phyloP scores from a whole-genome alignment of 2,888 invertebrate genomes.

The Cheilosia vulpina region DNA sequence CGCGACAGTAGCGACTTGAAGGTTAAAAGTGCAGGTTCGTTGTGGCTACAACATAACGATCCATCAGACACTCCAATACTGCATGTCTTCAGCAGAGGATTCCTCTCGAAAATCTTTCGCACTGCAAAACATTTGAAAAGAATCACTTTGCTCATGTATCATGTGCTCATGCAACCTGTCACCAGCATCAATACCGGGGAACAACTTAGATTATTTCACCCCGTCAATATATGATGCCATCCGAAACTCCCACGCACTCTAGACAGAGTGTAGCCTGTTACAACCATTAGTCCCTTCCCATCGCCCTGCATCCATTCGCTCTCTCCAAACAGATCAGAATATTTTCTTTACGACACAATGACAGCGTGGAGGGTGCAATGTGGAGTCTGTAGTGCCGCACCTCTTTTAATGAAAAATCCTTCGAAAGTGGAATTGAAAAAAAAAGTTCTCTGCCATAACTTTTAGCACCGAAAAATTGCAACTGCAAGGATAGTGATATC shows the following conservation, averaged over 20 bases:
- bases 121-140: neutral
- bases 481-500: slow-evolving; percentile 22
- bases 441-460: slow-evolving; percentile 6
- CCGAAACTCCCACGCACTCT: neutral
- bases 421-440: neutral
- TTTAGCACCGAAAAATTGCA: slow-evolving; percentile 36
- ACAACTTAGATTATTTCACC: slow-evolving; percentile 37
- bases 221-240: neutral
- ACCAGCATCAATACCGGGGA: neutral
- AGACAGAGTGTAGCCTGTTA: slow-evolving; percentile 9
- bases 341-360: slow-evolving; percentile 9
- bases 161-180: neutral
- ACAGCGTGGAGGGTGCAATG: neutral
- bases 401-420: slow-evolving; percentile 14
- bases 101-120: neutral
- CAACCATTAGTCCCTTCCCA: neutral
- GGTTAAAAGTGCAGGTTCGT: no score
- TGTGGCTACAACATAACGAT: neutral
- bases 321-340: neutral
- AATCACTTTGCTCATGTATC: neutral
- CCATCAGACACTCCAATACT: neutral
- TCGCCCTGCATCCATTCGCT: neutral
- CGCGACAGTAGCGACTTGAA: no score
- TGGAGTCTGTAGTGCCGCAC: no score
- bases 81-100: neutral